Evolutionary conservation across 2,888 invertebrate genomes (phyloP).

Genomic region (Nemotelus nigrinus): DNA sequence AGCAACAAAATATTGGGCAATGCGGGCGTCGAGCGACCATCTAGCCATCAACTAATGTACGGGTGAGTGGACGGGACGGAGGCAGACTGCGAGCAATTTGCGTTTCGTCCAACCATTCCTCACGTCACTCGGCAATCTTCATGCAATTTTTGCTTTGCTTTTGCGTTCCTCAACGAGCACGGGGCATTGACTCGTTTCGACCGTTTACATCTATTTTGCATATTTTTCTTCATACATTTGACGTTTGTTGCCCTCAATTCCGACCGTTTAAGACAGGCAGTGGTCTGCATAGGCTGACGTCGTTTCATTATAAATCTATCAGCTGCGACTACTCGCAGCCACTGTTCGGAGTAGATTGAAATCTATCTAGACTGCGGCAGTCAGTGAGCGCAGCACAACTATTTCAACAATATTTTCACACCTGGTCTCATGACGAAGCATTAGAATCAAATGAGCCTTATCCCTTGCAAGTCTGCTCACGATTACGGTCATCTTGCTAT

Average conservation of each 20-base stretch:
- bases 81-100: background rate
- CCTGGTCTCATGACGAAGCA: background rate
- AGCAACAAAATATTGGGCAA: no score
- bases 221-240: conserved; percentile 23
- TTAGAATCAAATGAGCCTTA: background rate
- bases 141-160: background rate
- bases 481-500: background rate
- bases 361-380: no score
- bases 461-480: background rate
- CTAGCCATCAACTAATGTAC: no score
- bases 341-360: no score
- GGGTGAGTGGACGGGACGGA: background rate
- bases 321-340: no score
- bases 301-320: no score
- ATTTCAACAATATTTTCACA: background rate
- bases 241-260: conserved; percentile 28
- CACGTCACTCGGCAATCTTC: background rate
- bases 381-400: no score
- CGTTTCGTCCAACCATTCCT: background rate
- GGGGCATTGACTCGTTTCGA: conserved; percentile 31
- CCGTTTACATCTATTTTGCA: conserved; percentile 18
- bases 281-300: background rate
- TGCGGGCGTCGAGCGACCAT: no score
- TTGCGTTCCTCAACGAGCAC: background rate
- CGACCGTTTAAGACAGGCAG: conserved; percentile 3